Base-by-base conservation (phyloP, 1,140 invertebrate genomes). In the Drosophila sucinea region DNA sequence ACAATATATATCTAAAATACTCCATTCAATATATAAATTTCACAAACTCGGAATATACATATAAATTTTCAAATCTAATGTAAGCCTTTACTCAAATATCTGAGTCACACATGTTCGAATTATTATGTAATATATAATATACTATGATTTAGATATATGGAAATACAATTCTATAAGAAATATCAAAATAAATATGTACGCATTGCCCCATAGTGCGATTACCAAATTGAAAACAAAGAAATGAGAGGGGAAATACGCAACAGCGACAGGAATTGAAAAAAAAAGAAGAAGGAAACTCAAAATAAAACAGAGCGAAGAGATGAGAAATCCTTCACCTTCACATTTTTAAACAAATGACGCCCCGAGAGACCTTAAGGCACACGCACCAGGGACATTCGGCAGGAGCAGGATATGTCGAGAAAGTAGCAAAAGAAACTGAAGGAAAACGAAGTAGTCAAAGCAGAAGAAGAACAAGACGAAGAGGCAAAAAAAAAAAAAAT, bases 301-400 rank as follows among this genome's bases (percentile, higher is more conserved):
- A 47, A 57, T 38, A 32, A 57, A 54, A 47, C 41, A 57, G 57
- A 68, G 70, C 47, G 63, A 66, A 44, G 70, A 90, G 87, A 85
- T 91, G 79, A 90, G 90, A 91, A 91, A 91, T 91, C 90, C 86
- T 91, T 91, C 90, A 91, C 85, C 90, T 91, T 87, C 90, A 74
- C 44, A 51, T 51, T 69, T 70, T 91, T 82, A 85, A 85, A 89
- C 90, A 91, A 91, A 91, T 91, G 86, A 91, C 90, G 84, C 90
- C 90, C 86, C 72, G 57, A 91, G 90, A 90, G 90, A 81, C 90
- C 77, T 40, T 35, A 30, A 33, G 70, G 44, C 44, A 81, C 73
- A 71, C 82, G 77, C 73, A 73, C 70, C 70, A 51, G 44, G 44
- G 44, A 51, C 44, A 51, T 51, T 51, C 44, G 44, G 44, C 8